phyloP scores from a whole-genome alignment of 2,797 vertebrate species.

The Nothura maculosa region DNA sequence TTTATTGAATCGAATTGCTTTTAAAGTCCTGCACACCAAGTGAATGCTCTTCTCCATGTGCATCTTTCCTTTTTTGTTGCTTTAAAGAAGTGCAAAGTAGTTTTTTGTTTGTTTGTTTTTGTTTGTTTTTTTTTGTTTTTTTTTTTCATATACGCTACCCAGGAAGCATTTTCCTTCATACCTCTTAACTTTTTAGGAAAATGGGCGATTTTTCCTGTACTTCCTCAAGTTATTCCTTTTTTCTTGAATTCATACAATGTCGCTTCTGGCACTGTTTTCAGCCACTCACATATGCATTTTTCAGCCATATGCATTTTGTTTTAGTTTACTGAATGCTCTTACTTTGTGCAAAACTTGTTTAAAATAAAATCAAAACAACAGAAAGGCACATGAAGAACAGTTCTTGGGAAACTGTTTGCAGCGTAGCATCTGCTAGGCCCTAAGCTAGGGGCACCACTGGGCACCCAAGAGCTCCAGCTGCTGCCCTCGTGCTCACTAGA shows the following conservation, averaged over 20 bases:
- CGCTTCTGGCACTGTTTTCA: neutral
- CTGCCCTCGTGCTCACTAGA: rapidly evolving
- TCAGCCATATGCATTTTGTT: neutral
- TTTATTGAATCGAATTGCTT: neutral
- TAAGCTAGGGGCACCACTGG: neutral
- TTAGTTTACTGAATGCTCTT: neutral
- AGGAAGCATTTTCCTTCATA: neutral
- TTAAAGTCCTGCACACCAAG: neutral
- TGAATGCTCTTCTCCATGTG: neutral
- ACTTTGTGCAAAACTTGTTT: neutral
- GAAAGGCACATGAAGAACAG: too few species aligned
- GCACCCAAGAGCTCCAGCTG: neutral
- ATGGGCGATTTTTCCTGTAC: neutral
- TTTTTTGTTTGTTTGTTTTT: too few species aligned
- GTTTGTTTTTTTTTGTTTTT: too few species aligned
- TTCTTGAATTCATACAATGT: neutral
- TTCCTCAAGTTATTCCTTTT: neutral
- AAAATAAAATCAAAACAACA: neutral
- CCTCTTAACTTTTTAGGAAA: neutral
- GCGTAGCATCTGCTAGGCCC: rapidly evolving
- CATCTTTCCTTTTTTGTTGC: neutral
- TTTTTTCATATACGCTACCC: neutral
- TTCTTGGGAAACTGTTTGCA: neutral
- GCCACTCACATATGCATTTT: neutral
- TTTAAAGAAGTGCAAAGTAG: neutral